phyloP scores from a whole-genome alignment of 53 echinoderm and acorn worm species.

The Actinopyga echinites region DNA sequence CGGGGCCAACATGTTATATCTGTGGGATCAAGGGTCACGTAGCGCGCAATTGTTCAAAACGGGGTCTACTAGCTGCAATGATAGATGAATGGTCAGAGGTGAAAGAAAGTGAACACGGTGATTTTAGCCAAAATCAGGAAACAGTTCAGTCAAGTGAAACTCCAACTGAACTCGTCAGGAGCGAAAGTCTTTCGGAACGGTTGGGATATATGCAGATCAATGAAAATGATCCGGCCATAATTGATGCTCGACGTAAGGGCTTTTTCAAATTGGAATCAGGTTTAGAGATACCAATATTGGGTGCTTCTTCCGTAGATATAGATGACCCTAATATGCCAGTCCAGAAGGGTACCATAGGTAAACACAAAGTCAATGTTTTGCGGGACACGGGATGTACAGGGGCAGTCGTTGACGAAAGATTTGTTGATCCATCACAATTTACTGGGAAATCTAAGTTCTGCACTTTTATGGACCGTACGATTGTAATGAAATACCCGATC shows the following conservation, averaged over 20 bases:
- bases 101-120: background rate
- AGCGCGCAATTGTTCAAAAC: conserved; percentile 24
- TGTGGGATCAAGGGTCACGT: conserved; percentile 43
- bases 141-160: background rate
- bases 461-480: background rate
- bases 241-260: background rate
- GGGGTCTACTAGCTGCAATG: background rate
- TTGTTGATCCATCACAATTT: background rate
- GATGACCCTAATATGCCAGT: background rate
- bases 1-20: conserved; percentile 16
- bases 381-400: conserved; percentile 1
- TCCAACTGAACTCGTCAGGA: background rate
- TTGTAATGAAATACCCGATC: background rate
- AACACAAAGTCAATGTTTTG: background rate
- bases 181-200: background rate
- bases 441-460: background rate
- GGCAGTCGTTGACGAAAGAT: background rate
- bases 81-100: background rate
- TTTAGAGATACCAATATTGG: background rate
- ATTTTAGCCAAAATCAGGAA: background rate
- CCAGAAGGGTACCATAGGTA: background rate
- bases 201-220: background rate
- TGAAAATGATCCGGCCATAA: background rate
- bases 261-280: background rate
- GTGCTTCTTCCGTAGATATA: background rate